Evolutionary conservation across 1,140 invertebrate species (phyloP).

Genomic region (Pseudomyrmex flavicornis): DNA sequence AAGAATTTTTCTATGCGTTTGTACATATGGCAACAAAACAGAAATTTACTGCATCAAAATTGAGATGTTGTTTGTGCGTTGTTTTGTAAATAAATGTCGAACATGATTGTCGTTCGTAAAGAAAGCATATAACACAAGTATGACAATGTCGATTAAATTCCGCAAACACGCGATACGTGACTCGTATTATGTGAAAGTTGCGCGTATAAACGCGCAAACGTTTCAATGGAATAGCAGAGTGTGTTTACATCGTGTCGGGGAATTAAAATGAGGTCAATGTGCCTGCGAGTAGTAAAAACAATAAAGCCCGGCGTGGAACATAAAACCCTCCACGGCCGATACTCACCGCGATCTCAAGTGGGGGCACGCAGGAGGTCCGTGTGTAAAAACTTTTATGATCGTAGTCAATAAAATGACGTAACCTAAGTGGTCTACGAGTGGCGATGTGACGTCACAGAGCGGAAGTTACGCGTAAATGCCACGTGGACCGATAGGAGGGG

Average conservation of each 20-base stretch:
- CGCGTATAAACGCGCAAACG: not conserved
- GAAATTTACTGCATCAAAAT: too few relatives aligned
- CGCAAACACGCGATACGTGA: too few relatives aligned
- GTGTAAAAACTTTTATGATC: conserved; percentile 85
- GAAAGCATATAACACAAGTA: not conserved
- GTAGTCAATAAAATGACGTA: conserved; percentile 85
- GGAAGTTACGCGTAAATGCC: conserved; percentile 81
- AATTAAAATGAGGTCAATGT: conserved; percentile 60
- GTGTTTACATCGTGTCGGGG: conserved; percentile 14
- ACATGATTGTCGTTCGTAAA: not conserved
- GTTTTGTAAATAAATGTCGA: not conserved
- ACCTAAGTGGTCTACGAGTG: conserved; percentile 78
- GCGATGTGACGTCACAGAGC: conserved; percentile 78
- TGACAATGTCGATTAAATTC: not conserved
- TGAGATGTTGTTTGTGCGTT: too few relatives aligned
- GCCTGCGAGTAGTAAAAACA: conserved; percentile 55
- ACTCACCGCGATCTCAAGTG: conserved; percentile 64
- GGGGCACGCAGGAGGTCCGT: conserved; percentile 75
- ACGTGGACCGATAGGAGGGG: conserved; percentile 72
- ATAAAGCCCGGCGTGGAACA: conserved; percentile 65
- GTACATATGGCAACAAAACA: too few relatives aligned
- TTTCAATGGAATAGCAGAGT: not conserved
- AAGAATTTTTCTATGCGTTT: too few relatives aligned
- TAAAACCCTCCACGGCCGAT: conserved; percentile 67
- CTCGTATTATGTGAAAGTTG: not conserved